Conservation (phyloP, 2,113 vertebrate genomes). For the Forbesichthys agassizii region DNA sequence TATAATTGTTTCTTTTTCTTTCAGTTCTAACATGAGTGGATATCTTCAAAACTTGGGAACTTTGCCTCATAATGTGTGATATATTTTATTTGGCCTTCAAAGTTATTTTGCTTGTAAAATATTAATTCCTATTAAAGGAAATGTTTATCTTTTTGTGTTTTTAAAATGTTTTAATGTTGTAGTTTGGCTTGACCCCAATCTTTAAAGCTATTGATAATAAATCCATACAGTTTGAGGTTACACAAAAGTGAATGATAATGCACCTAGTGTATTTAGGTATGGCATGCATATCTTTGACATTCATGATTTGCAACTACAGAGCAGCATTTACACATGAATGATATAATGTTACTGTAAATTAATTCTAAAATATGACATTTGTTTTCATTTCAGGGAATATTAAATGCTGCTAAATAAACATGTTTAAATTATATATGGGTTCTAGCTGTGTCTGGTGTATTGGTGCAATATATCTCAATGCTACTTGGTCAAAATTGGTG, state of each 20-base stretch:
- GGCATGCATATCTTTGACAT: background rate
- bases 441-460: background rate
- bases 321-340: constrained; percentile 59
- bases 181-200: background rate
- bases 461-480: too few species aligned
- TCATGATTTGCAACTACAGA: constrained; percentile 59
- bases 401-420: constrained; percentile 57
- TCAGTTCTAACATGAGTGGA: constrained; percentile 47
- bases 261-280: background rate
- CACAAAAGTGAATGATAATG: background rate
- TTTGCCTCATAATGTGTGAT: constrained; percentile 63
- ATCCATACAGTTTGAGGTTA: background rate
- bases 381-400: constrained; percentile 65
- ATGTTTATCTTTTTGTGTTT: constrained; percentile 53
- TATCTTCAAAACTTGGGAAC: constrained; percentile 45
- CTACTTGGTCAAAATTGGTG: too few species aligned
- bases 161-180: constrained; percentile 28
- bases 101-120: constrained; percentile 79
- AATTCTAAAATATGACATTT: constrained; percentile 21
- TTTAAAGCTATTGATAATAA: background rate
- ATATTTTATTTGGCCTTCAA: constrained; percentile 79
- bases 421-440: constrained; percentile 40
- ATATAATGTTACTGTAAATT: constrained; percentile 46
- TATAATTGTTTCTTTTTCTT: constrained; percentile 34
- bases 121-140: constrained; percentile 78